phyloP scores from a whole-genome alignment of 1,140 invertebrate species.

The Calliphora vicina region DNA sequence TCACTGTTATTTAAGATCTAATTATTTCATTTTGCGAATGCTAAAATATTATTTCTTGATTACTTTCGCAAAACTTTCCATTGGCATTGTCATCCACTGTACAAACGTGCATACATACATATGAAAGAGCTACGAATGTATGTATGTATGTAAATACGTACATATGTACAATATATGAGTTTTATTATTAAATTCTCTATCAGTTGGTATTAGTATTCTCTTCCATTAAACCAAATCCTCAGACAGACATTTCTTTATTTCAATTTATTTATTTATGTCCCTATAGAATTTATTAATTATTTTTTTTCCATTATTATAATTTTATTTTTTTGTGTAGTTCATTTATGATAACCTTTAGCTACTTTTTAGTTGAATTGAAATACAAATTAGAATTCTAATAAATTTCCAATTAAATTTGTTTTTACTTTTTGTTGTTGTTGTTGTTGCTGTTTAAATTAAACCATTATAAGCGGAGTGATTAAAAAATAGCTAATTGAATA shows the following conservation, averaged over 20 bases:
- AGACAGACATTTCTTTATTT: neutral
- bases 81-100: too few relatives aligned
- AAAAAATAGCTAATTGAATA: neutral
- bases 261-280: neutral
- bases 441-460: neutral
- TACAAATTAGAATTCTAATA: constrained; percentile 27
- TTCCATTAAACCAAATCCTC: neutral
- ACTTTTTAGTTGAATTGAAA: neutral
- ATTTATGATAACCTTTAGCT: constrained; percentile 1
- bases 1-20: too few relatives aligned
- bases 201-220: neutral
- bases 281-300: neutral
- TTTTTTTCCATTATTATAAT: too few relatives aligned
- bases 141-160: neutral
- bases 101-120: too few relatives aligned
- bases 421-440: neutral
- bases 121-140: too few relatives aligned
- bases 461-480: neutral
- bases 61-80: too few relatives aligned
- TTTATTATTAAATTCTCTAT: neutral
- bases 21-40: too few relatives aligned
- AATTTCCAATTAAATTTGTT: constrained; percentile 28
- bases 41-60: too few relatives aligned
- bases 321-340: neutral
- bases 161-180: too few relatives aligned